Base-by-base conservation (phyloP, 92 coral and sea anemone species). In the Porites divaricata region DNA sequence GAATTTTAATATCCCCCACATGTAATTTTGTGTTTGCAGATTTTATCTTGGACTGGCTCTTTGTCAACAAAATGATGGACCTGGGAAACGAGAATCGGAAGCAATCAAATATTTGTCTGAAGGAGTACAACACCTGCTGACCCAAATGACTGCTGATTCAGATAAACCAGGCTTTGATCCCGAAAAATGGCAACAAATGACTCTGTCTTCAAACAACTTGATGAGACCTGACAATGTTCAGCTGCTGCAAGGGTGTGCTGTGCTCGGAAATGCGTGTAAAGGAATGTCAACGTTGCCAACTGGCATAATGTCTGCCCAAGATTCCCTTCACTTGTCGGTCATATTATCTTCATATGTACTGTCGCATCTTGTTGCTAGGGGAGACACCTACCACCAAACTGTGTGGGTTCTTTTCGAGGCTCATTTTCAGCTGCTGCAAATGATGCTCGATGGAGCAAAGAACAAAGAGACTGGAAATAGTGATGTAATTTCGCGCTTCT, bases 41-140 rank as follows among this genome's bases (percentile, higher is more conserved):
- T 96, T 94, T 73, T 86, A 90, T 64, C 90, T 96, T 49, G 99
- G 99, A 1, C 74, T 96, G 67, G 98, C 93, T 81, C 88, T 96
- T 26, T 67, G 90, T 50, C 98, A 84, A 16, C 98, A 88, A 72
- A 81, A 90, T 19, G 78, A 67, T 9, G 92, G 92, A 20, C 63
- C 89, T 48, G 95, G 84, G 41, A 89, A 85, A 57, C 89, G 99
- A 77, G 85, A 81, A 57, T 68, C 86, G 1, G 99, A 94, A 85
- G 94, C 96, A 14, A 74, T 93, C 1, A 85, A 87, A 65, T 95
- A 92, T 81, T 50, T 96, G 48, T 87, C 98, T 49, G 99, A 96
- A 71, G 99, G 95, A 26, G 70, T 96, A 26, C 98, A 96, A 63
- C 84, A 81, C 75, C 49, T 95, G 52, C 78, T 96, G 48, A 95